phyloP scores from a whole-genome alignment of 2,888 invertebrate genomes.

The Drosophila longiperda region DNA sequence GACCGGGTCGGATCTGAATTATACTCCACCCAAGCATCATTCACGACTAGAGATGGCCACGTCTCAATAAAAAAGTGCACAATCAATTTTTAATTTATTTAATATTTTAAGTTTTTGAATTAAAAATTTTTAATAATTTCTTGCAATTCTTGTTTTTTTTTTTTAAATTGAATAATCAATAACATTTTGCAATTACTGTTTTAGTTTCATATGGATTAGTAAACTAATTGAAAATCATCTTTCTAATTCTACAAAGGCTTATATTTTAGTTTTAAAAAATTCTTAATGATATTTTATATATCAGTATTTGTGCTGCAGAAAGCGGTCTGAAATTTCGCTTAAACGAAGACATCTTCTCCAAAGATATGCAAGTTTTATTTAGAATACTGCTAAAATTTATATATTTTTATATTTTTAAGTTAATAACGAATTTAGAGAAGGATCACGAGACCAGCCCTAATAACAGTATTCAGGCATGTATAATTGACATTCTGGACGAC shows the following conservation, averaged over 20 bases:
- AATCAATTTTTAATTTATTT: too few relatives aligned
- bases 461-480: not conserved
- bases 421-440: not conserved
- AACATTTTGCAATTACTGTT: not conserved
- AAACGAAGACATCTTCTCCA: not conserved
- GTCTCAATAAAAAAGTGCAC: not conserved
- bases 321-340: not conserved
- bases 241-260: not conserved
- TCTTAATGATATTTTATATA: not conserved
- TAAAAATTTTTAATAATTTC: not conserved
- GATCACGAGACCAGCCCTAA: not conserved
- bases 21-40: conserved; percentile 15
- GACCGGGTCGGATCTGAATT: conserved; percentile 17
- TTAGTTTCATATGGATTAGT: not conserved
- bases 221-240: not conserved
- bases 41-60: not conserved
- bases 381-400: too few relatives aligned
- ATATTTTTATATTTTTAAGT: not conserved
- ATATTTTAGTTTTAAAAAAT: not conserved
- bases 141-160: not conserved
- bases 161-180: not conserved
- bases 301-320: not conserved
- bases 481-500: conserved; percentile 60
- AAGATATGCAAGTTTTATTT: not conserved
- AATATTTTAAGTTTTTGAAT: not conserved